Evolutionary conservation across 2,888 invertebrate species (phyloP).

Genomic region (Digitonthophagus gazella): DNA sequence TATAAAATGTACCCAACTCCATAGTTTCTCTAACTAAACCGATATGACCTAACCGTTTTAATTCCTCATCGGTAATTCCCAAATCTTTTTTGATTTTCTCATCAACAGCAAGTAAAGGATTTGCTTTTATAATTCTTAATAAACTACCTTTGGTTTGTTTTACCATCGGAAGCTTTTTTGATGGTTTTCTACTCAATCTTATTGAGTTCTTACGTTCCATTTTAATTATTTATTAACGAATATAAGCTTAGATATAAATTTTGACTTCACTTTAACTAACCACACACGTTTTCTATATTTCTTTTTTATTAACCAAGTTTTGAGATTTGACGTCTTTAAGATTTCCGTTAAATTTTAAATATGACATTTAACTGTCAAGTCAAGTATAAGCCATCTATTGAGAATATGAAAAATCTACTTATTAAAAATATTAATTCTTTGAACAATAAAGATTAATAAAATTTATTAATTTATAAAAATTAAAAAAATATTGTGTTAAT

Average conservation of each 20-base stretch:
- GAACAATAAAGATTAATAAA: no score
- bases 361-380: no score
- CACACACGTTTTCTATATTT: no score
- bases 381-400: no score
- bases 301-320: no score
- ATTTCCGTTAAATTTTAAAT: no score
- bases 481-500: no score
- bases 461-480: no score
- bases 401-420: no score
- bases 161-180: slow-evolving; percentile 4
- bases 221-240: background rate
- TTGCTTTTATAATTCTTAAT: slow-evolving; percentile 37
- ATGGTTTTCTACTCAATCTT: background rate
- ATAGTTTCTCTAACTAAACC: background rate
- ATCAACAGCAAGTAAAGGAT: slow-evolving; percentile 37
- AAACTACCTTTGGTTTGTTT: slow-evolving; percentile 27
- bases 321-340: no score
- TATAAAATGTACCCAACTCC: background rate
- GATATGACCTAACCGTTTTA: background rate
- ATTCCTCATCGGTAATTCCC: slow-evolving; percentile 13
- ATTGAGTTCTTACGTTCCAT: background rate
- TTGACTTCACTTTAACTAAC: no score
- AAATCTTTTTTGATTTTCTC: slow-evolving; percentile 29
- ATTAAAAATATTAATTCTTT: no score
- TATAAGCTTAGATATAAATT: background rate